Evolutionary conservation across 2,113 vertebrate genomes (phyloP), one percentile per base, ranked within the genome.

Genomic region (Taurulus bubalis): DNA sequence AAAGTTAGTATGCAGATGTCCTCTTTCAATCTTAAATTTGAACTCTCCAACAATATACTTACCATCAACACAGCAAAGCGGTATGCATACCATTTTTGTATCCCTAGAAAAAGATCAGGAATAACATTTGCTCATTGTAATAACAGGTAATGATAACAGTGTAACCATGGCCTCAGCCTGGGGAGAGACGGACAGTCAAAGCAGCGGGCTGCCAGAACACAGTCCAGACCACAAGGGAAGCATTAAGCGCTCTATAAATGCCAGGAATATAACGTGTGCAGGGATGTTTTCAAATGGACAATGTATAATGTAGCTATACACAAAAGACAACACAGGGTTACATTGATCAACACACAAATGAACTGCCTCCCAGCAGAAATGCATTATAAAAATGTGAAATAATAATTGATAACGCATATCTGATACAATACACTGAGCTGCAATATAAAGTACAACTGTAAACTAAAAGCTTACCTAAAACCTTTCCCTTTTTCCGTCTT

Each of bases 81-180:
- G 63, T 85, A 73, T 62, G 34, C 71, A 63, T 59, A 47, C 55
- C 42, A 68, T 79, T 77, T 85, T 56, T 62, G 56, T 28, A 70
- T 84, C 80, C 62, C 69, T 82, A 75, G 26, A 81, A 86, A 82
- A 87, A 78, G 58, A 88, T 82, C 40, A 60, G 78, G 47, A 86
- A 85, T 79, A 87, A 86, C 86, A 90, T 93, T 92, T 91, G 72
- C 85, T 82, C 79, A 71, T 36, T 84, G 77, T 56, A 93, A 88
- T 90, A 90, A 90, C 87, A 91, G 87, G 87, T 87, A 91, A 86
- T 64, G 89, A 91, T 79, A 94, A 93, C 85, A 93, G 75, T 69
- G 82, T 81, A 89, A 87, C 76, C 70, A 56, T 55, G 70, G 81
- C 74, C 67, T 83, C 63, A 62, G 71, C 69, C 84, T 87, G 55